These are phyloP conservation scores for Anser cygnoides DNA, from an alignment of 2,113 vertebrate species.

Conservation along the genomic window DNA sequence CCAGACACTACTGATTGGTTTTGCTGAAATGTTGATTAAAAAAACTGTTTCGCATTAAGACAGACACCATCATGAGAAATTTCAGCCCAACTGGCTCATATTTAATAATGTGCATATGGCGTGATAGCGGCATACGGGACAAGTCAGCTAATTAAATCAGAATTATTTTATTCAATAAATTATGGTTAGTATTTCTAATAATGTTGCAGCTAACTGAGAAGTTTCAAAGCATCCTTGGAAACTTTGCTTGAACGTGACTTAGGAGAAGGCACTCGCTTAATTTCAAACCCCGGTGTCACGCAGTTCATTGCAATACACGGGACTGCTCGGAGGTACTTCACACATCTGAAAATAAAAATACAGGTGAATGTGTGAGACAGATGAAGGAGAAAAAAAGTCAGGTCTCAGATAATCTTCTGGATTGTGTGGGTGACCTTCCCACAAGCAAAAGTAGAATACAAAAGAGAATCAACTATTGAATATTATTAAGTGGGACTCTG, in stretches of 20 bases:
- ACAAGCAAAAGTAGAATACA: background rate
- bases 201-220: background rate
- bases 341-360: background rate
- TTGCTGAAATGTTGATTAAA: constrained; percentile 48
- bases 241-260: background rate
- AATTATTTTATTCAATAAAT: constrained; percentile 42
- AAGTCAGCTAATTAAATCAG: constrained; percentile 53
- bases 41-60: constrained; percentile 8
- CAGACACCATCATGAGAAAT: constrained; percentile 53
- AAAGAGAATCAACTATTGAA: background rate
- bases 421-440: background rate
- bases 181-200: constrained; percentile 32
- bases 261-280: background rate
- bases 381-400: background rate
- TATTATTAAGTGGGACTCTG: background rate
- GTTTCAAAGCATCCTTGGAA: background rate
- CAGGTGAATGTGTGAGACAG: background rate
- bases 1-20: background rate
- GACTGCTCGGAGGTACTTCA: background rate
- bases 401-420: background rate
- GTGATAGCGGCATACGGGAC: constrained; percentile 31
- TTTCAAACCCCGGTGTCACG: background rate
- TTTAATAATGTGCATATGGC: constrained; percentile 57
- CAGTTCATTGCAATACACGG: background rate
- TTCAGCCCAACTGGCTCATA: constrained; percentile 57